Evolutionary conservation across 2,888 invertebrate genomes (phyloP).

Genomic region (Pimpla rufipes): DNA sequence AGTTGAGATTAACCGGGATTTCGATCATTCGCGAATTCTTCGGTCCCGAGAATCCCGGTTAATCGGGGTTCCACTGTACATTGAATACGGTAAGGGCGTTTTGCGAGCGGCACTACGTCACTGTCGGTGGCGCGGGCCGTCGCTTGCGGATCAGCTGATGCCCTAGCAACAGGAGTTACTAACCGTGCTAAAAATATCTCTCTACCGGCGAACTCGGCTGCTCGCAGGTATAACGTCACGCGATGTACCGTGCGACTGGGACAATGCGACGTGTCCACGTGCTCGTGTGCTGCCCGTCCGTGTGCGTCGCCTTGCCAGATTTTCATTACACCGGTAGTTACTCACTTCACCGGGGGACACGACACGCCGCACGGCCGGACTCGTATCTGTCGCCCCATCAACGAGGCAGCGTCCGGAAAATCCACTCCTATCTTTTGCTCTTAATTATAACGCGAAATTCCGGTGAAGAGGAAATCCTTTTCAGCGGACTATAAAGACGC

Average conservation of each 20-base stretch:
- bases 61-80: too few relatives aligned
- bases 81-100: conserved; percentile 67
- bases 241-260: not conserved
- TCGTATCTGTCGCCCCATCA: not conserved
- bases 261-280: conserved; percentile 46
- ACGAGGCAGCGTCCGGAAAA: not conserved
- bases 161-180: conserved; percentile 84
- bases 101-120: conserved; percentile 59
- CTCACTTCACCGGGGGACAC: conserved; percentile 20
- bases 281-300: conserved; percentile 16
- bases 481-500: not conserved
- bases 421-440: not conserved
- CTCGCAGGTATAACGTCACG: conserved; percentile 35
- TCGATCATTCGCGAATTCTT: too few relatives aligned
- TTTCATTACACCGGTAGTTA: conserved; percentile 24
- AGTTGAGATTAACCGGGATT: too few relatives aligned
- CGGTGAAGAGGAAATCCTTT: not conserved
- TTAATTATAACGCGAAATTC: too few relatives aligned
- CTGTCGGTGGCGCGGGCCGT: conserved; percentile 70
- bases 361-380: conserved; percentile 2
- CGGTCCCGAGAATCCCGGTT: too few relatives aligned
- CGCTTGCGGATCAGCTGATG: conserved; percentile 83
- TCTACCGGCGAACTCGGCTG: conserved; percentile 24
- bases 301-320: conserved; percentile 23
- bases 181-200: conserved; percentile 77